Evolutionary conservation across 2,888 invertebrate genomes (phyloP), one percentile per base, ranked within the genome.

Genomic region (Sarcophaga carnaria): DNA sequence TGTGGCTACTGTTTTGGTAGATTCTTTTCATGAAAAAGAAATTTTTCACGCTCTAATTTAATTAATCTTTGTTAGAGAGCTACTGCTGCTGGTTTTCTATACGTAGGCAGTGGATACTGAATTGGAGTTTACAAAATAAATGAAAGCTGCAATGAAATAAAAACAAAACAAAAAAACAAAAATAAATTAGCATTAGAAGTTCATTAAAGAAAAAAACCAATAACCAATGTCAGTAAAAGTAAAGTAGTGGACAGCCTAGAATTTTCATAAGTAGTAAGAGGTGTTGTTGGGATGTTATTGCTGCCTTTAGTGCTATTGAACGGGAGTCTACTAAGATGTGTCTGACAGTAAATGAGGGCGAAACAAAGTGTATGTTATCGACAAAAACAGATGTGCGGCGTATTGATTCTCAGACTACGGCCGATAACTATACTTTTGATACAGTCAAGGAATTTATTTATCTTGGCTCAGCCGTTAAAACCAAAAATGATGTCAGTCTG

Each of bases 31-130:
- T 85, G 80, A 83, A 84, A 84, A 85, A 84, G 84, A 72, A 80
- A 83, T 76, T 89, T 89, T 91, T 91, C 91, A 90, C 91, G 91
- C 89, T 92, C 91, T 89, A 90, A 90, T 92, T 91, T 91, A 89
- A 89, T 88, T 87, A 88, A 76, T 64, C 66, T 78, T 70, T 37
- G 88, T 89, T 90, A 87, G 37, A 37, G 37, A 91, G 54, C 14
- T 49, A n/a, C 3, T 49, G 22, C 70, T 67, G 64, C 70, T 66
- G 49, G 0, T 49, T 71, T 64, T 69, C 62, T 49, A 14, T 49
- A 17, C 54, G 37, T 25, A 20, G 27, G 22, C 62, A 75, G 64
- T 64, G 27, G 4, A 54, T 54, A 17, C 10, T 37, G 37, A 54
- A 54, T n/a, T 75, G 12, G 14, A 25, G n/a, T 22, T 67, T 67